A percentile compares a stretch with the other conserved stretches of the same genome.
Evolutionary conservation across 2,113 vertebrate species (phyloP).

Genomic region (Cathartes aura): DNA sequence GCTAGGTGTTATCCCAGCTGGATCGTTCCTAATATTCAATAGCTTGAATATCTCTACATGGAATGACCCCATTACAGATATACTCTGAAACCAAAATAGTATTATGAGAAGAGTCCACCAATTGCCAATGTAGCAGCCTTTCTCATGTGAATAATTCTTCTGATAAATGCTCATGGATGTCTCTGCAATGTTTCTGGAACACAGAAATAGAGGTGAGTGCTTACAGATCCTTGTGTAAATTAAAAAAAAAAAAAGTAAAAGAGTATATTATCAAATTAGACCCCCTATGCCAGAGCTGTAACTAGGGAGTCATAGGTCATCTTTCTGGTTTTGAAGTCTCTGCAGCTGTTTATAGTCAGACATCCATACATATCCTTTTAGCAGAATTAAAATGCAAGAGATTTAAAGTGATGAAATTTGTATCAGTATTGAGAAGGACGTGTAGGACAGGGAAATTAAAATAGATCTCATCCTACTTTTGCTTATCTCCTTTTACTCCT

Average conservation of each 20-base stretch:
- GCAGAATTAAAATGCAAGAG: not conserved
- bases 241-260: not conserved
- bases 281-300: not conserved
- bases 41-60: not conserved
- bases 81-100: not conserved
- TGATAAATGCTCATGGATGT: not conserved
- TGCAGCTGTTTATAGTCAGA: not conserved
- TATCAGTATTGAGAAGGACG: not conserved
- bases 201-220: not conserved
- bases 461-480: not conserved
- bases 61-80: not conserved
- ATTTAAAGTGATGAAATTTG: not conserved
- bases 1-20: not conserved
- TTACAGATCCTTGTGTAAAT: not conserved
- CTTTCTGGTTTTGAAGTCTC: not conserved
- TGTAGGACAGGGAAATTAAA: not conserved
- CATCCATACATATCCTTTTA: not conserved
- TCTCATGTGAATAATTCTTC: not conserved
- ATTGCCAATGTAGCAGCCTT: not conserved
- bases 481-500: not conserved
- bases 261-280: not conserved
- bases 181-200: not conserved
- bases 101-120: not conserved
- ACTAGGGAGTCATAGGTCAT: not conserved
- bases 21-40: not conserved